Evolutionary conservation across 2,888 invertebrate species (phyloP).

Genomic region (Agriopis marginaria): DNA sequence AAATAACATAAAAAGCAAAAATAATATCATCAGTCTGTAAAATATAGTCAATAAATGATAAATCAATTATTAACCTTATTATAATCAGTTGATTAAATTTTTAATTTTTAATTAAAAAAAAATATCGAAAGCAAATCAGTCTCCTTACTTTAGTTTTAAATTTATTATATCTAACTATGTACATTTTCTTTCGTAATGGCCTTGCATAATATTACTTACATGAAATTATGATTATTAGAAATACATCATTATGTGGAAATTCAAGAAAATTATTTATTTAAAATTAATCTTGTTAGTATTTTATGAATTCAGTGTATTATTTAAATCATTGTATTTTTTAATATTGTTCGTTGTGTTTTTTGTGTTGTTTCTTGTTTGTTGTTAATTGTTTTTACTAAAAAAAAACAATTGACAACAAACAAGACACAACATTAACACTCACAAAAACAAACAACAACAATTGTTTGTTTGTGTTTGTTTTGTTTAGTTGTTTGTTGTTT

Average conservation of each 20-base stretch:
- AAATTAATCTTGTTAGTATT: slow-evolving; percentile 4
- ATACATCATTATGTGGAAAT: slow-evolving; percentile 8
- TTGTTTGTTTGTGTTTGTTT: too few relatives aligned
- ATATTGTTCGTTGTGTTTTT: too few relatives aligned
- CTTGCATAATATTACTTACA: neutral
- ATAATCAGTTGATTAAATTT: slow-evolving; percentile 58
- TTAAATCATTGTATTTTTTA: too few relatives aligned
- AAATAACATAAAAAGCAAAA: slow-evolving; percentile 3
- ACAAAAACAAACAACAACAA: too few relatives aligned
- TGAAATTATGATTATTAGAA: slow-evolving; percentile 15
- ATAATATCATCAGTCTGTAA: slow-evolving; percentile 67
- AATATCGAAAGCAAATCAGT: slow-evolving; percentile 80
- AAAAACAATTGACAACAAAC: too few relatives aligned
- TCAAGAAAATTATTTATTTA: neutral
- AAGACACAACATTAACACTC: too few relatives aligned
- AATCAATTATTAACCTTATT: slow-evolving; percentile 14
- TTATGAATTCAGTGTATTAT: neutral
- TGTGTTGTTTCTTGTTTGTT: too few relatives aligned
- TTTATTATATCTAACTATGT: slow-evolving; percentile 72
- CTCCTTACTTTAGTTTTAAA: slow-evolving; percentile 78
- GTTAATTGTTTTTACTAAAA: too few relatives aligned
- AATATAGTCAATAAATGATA: slow-evolving; percentile 53
- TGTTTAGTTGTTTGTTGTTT: too few relatives aligned
- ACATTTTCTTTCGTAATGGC: slow-evolving; percentile 61
- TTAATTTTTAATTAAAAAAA: slow-evolving; percentile 53